phyloP scores from a whole-genome alignment of 2,797 vertebrate genomes.

The Sphenopsis melanotis region DNA sequence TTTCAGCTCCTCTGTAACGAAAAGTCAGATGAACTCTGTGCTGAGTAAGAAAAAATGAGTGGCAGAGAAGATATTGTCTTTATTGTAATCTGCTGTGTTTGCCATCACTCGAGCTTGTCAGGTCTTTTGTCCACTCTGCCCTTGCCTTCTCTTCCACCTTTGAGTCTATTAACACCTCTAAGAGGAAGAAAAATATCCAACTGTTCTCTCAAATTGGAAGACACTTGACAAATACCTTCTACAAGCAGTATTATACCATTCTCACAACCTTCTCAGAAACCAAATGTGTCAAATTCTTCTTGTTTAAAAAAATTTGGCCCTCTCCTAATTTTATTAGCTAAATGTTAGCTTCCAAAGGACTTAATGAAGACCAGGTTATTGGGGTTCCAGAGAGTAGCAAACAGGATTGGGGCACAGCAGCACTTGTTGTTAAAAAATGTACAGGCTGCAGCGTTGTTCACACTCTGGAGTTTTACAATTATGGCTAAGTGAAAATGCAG shows the following conservation, averaged over 20 bases:
- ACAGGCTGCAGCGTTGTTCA: background rate
- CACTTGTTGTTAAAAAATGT: background rate
- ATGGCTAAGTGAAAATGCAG: background rate
- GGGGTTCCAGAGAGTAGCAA: background rate
- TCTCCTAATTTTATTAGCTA: background rate
- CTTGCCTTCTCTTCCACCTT: background rate
- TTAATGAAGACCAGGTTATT: background rate
- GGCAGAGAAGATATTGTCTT: background rate
- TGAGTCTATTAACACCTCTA: constrained; percentile 27
- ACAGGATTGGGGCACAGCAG: background rate
- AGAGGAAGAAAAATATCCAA: background rate
- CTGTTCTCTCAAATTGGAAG: background rate
- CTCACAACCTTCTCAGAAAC: background rate
- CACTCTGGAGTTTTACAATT: background rate
- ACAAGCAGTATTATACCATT: background rate
- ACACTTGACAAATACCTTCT: background rate
- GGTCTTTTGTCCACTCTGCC: background rate
- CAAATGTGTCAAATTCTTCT: background rate
- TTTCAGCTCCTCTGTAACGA: background rate
- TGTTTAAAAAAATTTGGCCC: background rate
- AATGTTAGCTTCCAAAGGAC: background rate
- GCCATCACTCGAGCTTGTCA: background rate
- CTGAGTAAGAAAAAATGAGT: background rate
- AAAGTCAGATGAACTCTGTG: background rate
- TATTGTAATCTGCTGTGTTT: background rate